Base-by-base conservation (phyloP, 2,797 vertebrate genomes). In the Taeniopygia guttata region DNA sequence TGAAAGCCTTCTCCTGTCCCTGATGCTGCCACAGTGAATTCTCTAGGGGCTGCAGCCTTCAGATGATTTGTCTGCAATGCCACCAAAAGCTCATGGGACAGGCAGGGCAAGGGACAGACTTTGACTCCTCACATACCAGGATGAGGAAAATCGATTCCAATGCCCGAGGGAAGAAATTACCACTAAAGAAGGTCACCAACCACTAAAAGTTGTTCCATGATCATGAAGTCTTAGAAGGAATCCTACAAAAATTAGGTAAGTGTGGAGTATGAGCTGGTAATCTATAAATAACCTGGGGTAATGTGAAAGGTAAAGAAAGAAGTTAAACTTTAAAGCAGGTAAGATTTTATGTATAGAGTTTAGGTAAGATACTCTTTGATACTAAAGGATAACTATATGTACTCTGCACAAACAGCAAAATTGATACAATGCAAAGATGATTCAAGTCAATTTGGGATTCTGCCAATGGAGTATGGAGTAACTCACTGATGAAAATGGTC, bases 81-180 rank as follows among this genome's bases (percentile, higher is more conserved):
- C 88, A 94, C 90, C 2, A 1, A 52, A 74, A 56, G 43, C 97
- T 96, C 95, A 0, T 9, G 75, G 38, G 94, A 97, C 89, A 96
- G n/a, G 32, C 45, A 73, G 95, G 95, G 92, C 93, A 96, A 94
- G 92, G 92, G 93, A 89, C 91, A 89, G 6, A 20, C 93, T 96
- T 84, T 77, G 95, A 95, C 90, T 97, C 90, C 96, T 96, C 79
- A 36, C 69, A 54, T 55, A 54, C 90, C 94, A 94, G 84, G 52
- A 96, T 18, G 91, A 97, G 87, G 85, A 94, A 97, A 97, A 98
- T 97, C 93, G n/a, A 98, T 98, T 94, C 51, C 93, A 87, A 63
- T 68, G 77, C 97, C 95, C 97, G 95, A 69, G 87, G 96, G 97
- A 97, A 90, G 87, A 97, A 96, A 97, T 97, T 97, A 97, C 84